Evolutionary conservation across 1,140 invertebrate species (phyloP).

Genomic region (Nylanderia fulva): DNA sequence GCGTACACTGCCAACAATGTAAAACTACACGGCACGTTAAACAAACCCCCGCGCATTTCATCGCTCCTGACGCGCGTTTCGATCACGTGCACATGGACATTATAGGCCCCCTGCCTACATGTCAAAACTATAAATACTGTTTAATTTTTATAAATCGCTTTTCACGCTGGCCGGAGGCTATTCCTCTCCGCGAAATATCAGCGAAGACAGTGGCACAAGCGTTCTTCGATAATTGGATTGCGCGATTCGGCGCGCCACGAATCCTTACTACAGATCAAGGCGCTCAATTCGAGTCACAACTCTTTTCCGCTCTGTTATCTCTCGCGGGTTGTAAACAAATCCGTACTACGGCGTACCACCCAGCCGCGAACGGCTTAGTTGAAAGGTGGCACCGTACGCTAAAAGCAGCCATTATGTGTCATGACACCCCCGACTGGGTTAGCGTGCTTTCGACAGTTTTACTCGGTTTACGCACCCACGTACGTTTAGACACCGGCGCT

Average conservation of each 20-base stretch:
- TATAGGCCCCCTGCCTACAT: not conserved
- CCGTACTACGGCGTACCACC: slow-evolving; percentile 11
- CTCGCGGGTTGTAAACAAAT: not conserved
- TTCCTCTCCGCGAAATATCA: not conserved
- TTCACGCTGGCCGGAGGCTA: slow-evolving; percentile 3
- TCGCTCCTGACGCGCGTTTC: not conserved
- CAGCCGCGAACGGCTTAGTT: not conserved
- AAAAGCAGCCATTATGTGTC: not conserved
- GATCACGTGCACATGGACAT: no score
- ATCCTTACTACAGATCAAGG: slow-evolving; percentile 23
- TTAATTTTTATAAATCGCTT: slow-evolving; percentile 29
- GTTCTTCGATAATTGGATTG: slow-evolving; percentile 21
- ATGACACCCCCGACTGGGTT: not conserved
- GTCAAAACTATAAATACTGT: not conserved
- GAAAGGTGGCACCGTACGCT: slow-evolving; percentile 27
- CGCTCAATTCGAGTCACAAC: not conserved
- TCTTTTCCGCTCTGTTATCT: not conserved
- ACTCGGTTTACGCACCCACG: not conserved
- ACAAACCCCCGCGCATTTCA: no score
- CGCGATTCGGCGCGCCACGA: not conserved
- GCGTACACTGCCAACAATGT: not conserved
- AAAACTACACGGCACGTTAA: no score
- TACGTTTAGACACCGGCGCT: not conserved
- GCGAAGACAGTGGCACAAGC: not conserved
- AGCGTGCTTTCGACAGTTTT: not conserved